Base-by-base conservation (phyloP, 2,888 invertebrate genomes). In the Dicyrtomina minuta region DNA sequence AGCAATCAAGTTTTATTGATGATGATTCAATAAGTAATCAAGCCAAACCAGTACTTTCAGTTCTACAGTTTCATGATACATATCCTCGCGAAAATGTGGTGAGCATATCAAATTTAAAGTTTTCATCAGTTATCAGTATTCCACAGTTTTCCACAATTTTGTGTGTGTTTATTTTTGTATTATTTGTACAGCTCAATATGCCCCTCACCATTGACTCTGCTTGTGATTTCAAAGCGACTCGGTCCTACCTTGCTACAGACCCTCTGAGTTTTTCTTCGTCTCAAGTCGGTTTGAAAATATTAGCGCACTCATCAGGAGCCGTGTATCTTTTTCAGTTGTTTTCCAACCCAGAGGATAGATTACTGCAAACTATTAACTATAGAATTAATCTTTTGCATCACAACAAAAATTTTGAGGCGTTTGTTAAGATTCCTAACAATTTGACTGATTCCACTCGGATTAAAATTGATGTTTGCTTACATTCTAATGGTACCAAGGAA, bases 51-150 rank as follows among this genome's bases (percentile, higher is more conserved):
- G 90, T 89, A 0, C 83, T 93, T 10, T 91, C 92, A 8, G 92
- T 92, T 15, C 84, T 92, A 68, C 93, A 93, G 81, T 93, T 93
- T 81, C 92, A 93, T 79, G 90, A 91, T 15, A 55, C 10, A 12
- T 41, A 41, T 12, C 10, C 8, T 41, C 13, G 43, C 13, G n/a
- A n/a, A n/a, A n/a, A n/a, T n/a, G n/a, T n/a, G n/a, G n/a, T n/a
- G n/a, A n/a, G n/a, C n/a, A n/a, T n/a, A n/a, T n/a, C n/a, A n/a
- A 41, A 41, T 41, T 41, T 13, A 53, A 90, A 91, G 80, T 83
- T 91, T 78, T 93, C 92, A 0, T 90, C n/a, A n/a, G n/a, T n/a
- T n/a, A n/a, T n/a, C n/a, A n/a, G n/a, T n/a, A n/a, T n/a, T n/a
- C n/a, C n/a, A n/a, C n/a, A n/a, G n/a, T n/a, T n/a, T n/a, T n/a